These are phyloP conservation scores for Pollenia labialis DNA, from an alignment of 2,888 invertebrate genomes.

Conservation along the genomic window DNA sequence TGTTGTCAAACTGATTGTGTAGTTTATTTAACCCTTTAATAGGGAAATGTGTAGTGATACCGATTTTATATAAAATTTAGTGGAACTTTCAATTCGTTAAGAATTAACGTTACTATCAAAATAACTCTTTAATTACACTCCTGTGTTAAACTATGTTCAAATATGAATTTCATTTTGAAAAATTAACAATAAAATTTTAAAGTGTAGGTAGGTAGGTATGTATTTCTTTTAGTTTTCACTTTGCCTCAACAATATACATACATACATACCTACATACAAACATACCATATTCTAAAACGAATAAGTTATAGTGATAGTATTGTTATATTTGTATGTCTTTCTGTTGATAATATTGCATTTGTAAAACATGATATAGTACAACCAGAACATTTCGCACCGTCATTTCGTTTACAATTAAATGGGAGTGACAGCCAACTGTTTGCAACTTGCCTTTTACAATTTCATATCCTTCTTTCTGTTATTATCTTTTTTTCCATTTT, in stretches of 20 bases:
- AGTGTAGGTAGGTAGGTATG: too few relatives aligned
- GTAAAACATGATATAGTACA: constrained; percentile 67
- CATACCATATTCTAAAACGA: neutral
- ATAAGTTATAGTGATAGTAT: constrained; percentile 8
- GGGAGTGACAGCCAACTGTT: constrained; percentile 74
- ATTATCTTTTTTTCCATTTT: constrained; percentile 41
- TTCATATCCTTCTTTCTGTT: constrained; percentile 26
- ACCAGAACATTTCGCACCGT: constrained; percentile 79
- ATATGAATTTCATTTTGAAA: too few relatives aligned
- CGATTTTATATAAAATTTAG: too few relatives aligned
- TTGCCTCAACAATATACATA: constrained; percentile 1
- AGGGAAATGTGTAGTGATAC: too few relatives aligned
- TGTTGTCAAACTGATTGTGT: too few relatives aligned
- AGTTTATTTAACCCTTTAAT: too few relatives aligned
- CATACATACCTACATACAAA: too few relatives aligned
- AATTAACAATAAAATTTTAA: neutral
- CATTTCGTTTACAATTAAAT: constrained; percentile 80
- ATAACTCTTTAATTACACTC: too few relatives aligned
- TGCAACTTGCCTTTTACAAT: constrained; percentile 60
- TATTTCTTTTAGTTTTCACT: constrained; percentile 8
- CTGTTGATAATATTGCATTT: constrained; percentile 61
- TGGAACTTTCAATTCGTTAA: too few relatives aligned
- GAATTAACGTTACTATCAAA: too few relatives aligned
- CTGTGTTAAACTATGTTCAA: too few relatives aligned
- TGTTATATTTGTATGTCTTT: constrained; percentile 10